Base-by-base conservation (phyloP, 2,797 vertebrate species). In the Pantherophis alleghaniensis region DNA sequence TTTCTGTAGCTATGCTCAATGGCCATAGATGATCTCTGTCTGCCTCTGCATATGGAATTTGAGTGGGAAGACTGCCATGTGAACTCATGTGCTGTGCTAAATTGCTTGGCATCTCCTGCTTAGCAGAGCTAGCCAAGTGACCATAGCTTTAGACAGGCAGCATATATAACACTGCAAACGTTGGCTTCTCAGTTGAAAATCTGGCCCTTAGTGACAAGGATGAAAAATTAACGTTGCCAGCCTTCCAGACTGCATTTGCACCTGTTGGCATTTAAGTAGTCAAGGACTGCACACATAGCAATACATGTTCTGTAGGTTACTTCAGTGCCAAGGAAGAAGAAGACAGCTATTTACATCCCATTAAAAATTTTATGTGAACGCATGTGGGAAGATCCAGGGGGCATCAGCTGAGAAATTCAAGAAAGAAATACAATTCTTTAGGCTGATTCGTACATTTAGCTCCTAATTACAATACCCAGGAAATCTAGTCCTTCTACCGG, bases 71-170 rank as follows among this genome's bases (percentile, higher is more conserved):
- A 56, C 66, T 94, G 96, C 97, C 96, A 97, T 95, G 91, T 95
- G 95, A 97, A 95, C 96, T 97, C 96, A 97, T 97, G 97, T 93
- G 96, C 95, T 94, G 90, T 94, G 74, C 94, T 95, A 96, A 97
- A 97, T 96, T 96, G 93, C 95, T 97, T 97, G 96, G 97, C 96
- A 94, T 90, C 22, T 79, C 92, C 69, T 0, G 0, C 59, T 28
- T 60, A 28, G 55, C 28, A 26, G 93, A 94, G 92, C 91, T 90
- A 91, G 95, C 95, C 95, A 96, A 96, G 92, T 92, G 95, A 93
- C 95, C 28, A 5, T 93, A 95, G 92, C 89, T 96, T 96, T 95
- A 95, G 96, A 97, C 95, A 96, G 94, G 94, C 95, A 96, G 96
- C 96, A 96, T 96, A 96, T 93, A 95, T 95, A 96, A 96, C 94